Conservation (phyloP, 2,113 vertebrate species). For the Aphyosemion australe region DNA sequence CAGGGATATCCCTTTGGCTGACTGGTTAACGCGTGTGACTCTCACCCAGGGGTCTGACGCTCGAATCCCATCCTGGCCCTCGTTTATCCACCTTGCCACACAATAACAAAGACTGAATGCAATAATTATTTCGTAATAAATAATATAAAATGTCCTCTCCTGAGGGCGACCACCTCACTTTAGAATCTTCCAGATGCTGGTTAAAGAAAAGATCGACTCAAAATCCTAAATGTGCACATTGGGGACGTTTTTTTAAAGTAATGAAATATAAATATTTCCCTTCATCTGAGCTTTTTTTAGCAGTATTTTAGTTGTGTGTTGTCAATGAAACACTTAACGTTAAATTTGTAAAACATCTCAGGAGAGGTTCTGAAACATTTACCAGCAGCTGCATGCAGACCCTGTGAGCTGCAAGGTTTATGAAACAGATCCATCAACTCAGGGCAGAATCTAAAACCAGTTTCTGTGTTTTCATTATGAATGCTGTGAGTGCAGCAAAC, state of each 20-base stretch:
- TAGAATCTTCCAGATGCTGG: background rate
- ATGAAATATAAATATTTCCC: background rate
- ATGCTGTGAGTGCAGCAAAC: background rate
- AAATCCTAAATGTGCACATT: background rate
- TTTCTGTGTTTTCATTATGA: conserved; percentile 13
- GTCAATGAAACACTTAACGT: background rate
- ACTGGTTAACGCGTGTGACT: no score
- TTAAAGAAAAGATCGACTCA: no score
- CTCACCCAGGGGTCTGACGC: no score
- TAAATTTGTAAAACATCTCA: background rate
- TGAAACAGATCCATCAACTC: conserved; percentile 60
- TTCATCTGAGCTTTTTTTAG: background rate
- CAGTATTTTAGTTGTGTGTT: background rate
- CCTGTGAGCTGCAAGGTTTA: conserved; percentile 9
- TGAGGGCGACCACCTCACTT: background rate
- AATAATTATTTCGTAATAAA: no score
- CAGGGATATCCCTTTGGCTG: no score
- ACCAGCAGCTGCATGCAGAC: conserved; percentile 1
- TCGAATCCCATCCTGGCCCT: no score
- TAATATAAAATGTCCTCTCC: background rate
- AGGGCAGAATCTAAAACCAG: conserved; percentile 28
- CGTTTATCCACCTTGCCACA: no score
- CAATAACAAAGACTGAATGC: no score
- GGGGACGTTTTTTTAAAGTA: background rate
- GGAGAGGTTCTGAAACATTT: background rate